Base-by-base conservation (phyloP, 53 echinoderm and acorn worm genomes). In the Echinarachnius parma region DNA sequence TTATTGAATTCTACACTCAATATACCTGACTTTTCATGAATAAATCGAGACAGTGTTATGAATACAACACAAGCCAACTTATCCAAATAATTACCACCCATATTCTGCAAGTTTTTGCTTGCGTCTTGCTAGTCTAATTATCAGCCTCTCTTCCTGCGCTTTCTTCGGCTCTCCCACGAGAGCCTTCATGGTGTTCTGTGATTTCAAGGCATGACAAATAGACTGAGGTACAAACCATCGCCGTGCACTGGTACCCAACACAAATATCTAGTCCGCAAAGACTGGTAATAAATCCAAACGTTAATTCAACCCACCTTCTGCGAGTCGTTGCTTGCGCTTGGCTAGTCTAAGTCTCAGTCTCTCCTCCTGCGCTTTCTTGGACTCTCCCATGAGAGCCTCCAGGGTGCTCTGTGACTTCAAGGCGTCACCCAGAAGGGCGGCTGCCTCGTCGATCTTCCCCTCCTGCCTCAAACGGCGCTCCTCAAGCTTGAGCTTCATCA, bases 361-460 rank as follows among this genome's bases (percentile, higher is more conserved):
- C 64, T 79, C 69, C 46, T 85, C 85, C 56, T 79, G 69, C 1
- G 81, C 85, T 33, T 72, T 61, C 21, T 63, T 60, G 48, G 71
- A 45, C 16, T 85, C 80, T 21, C 79, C 85, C 75, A 80, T 80
- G 5, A 85, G 33, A 21, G 76, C 66, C 66, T 59, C 77, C 33
- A 96, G 82, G n/a, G 91, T 88, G 24, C 65, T 61, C 58, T 91
- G 90, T 21, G 91, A 84, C 36, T 88, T 92, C 14, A 82, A 68
- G 30, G 87, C 98, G 34, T 96, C 98, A 22, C 98, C 98, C n/a
- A 96, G 74, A 49, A 96, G 70, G 7, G 84, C 81, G 5, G 96
- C 82, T 0, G 91, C 96, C 74, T 96, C 91, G 5, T 96, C 96
- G 45, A 82, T 66, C 72, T 96, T 91, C 10, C 96, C 96, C 36